Evolutionary conservation across 2,888 invertebrate species (phyloP).

Genomic region (Microplitis manilae): DNA sequence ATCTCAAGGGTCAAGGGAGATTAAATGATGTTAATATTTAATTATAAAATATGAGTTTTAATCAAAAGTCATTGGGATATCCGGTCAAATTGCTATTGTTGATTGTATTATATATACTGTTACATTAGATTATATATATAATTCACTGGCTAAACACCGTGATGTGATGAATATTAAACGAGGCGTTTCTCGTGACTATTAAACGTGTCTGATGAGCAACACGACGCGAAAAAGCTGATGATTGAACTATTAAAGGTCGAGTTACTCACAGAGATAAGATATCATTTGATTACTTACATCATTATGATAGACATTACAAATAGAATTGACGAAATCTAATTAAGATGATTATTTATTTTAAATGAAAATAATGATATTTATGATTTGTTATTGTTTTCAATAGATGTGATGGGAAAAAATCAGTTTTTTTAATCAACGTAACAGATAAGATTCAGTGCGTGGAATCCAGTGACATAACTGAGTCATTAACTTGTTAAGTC

Average conservation of each 20-base stretch:
- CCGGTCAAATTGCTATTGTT: background rate
- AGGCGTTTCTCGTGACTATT: conserved; percentile 5
- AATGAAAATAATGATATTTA: background rate
- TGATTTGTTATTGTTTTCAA: background rate
- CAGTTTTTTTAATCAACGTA: background rate
- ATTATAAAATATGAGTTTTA: background rate
- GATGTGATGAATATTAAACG: conserved; percentile 11
- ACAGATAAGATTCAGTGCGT: background rate
- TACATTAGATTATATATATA: background rate
- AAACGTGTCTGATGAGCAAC: conserved; percentile 12
- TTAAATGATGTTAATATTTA: background rate
- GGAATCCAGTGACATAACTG: background rate
- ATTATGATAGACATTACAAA: background rate
- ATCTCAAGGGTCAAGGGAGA: background rate
- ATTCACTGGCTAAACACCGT: background rate
- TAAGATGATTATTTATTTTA: background rate
- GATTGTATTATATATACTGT: background rate
- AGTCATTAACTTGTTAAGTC: background rate
- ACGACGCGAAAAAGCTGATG: conserved; percentile 6
- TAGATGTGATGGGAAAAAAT: background rate
- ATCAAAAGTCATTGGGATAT: background rate
- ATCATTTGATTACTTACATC: background rate
- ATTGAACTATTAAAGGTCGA: conserved; percentile 19
- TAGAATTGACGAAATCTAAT: background rate
- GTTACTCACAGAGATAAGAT: conserved; percentile 15